These are phyloP conservation scores for Mustela nigripes DNA, from an alignment of 2,113 vertebrate genomes.

Conservation along the genomic window DNA sequence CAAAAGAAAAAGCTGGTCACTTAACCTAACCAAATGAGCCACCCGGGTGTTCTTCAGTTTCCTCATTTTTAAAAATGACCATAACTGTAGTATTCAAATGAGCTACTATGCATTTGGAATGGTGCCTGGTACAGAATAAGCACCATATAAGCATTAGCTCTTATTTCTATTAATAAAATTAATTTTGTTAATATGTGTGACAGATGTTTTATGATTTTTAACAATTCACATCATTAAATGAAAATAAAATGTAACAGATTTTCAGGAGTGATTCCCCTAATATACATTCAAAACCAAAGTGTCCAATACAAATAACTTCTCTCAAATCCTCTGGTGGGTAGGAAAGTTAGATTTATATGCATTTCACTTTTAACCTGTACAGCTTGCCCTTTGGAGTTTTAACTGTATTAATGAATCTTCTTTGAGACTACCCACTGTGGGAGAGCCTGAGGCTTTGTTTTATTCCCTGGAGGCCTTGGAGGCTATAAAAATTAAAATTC, in stretches of 20 bases:
- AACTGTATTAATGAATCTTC: constrained; percentile 3
- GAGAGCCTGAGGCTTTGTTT: not conserved
- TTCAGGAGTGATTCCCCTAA: not conserved
- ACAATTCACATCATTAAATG: constrained; percentile 49
- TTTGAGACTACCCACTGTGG: not conserved
- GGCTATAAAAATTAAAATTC: not conserved
- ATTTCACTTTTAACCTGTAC: not conserved
- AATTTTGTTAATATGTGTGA: not conserved
- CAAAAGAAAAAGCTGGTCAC: not conserved
- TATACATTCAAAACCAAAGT: not conserved
- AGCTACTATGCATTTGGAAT: not conserved
- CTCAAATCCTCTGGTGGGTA: not conserved
- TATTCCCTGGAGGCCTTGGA: not conserved
- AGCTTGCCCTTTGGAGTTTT: not conserved
- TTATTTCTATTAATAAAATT: constrained; percentile 46
- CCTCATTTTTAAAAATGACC: not conserved
- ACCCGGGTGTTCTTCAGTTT: not conserved
- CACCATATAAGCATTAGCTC: not conserved
- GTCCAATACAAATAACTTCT: not conserved
- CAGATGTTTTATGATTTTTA: constrained; percentile 4
- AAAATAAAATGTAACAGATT: constrained; percentile 8
- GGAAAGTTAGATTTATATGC: not conserved
- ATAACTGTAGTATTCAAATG: not conserved
- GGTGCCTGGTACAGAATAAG: not conserved
- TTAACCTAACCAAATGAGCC: not conserved